Conservation (phyloP, 1,140 invertebrate species). For the Hycleus phaleratus region DNA sequence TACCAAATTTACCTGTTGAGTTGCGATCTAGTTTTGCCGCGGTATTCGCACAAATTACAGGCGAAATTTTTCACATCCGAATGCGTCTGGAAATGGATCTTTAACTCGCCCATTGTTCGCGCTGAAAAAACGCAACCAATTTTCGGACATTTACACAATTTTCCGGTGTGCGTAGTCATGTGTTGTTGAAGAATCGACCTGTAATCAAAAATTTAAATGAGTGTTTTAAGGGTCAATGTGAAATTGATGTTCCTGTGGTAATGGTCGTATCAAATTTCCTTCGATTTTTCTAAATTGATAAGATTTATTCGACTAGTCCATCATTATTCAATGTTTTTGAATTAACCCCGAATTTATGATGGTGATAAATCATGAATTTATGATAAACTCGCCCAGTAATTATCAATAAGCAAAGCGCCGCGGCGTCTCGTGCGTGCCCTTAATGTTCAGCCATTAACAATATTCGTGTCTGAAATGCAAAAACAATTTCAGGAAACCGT, state of each 20-base stretch:
- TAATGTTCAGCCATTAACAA: slow-evolving; percentile 23
- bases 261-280: too few relatives aligned
- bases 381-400: slow-evolving; percentile 22
- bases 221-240: not conserved
- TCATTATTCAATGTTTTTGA: too few relatives aligned
- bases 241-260: too few relatives aligned
- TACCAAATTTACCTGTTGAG: slow-evolving; percentile 48
- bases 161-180: slow-evolving; percentile 50
- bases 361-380: too few relatives aligned
- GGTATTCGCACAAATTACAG: slow-evolving; percentile 58
- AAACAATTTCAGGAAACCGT: slow-evolving; percentile 22
- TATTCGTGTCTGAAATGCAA: slow-evolving; percentile 24
- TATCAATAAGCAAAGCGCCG: slow-evolving; percentile 20
- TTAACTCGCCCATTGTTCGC: slow-evolving; percentile 49
- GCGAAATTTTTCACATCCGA: slow-evolving; percentile 46
- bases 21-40: slow-evolving; percentile 54
- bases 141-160: slow-evolving; percentile 51
- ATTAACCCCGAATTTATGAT: too few relatives aligned
- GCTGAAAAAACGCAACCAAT: slow-evolving; percentile 49
- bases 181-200: slow-evolving; percentile 54
- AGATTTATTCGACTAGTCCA: too few relatives aligned
- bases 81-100: slow-evolving; percentile 45
- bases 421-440: slow-evolving; percentile 16
- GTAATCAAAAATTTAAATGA: slow-evolving; percentile 22
- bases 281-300: too few relatives aligned